Base-by-base conservation (phyloP, 64 coral and sea anemone species). In the Montipora sp. region DNA sequence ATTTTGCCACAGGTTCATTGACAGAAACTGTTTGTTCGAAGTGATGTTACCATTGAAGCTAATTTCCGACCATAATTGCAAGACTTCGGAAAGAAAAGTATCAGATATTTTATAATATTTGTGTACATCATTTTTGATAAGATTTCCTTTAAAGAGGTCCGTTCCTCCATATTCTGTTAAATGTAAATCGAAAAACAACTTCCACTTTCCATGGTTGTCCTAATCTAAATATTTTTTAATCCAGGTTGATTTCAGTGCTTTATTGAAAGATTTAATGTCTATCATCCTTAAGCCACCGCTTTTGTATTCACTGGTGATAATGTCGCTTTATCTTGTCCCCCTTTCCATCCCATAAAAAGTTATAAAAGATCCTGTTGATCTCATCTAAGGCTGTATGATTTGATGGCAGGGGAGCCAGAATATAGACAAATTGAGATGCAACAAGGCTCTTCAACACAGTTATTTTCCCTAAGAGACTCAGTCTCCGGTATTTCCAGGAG, bases 261-360 rank as follows among this genome's bases (percentile, higher is more conserved):
- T 82, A 58, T 70, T 72, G 48, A 91, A 91, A 24, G 22, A 60
- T 46, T 79, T 75, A 8, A 57, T 11, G 53, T 57, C 53, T 57
- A 57, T 53, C 87, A 89, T 89, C 71, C 53, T 57, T 57, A 57
- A 57, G 53, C 53, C 53, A 3, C 53, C 53, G 53, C 53, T 57
- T 57, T 57, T 65, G 15, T 49, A 89, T 43, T 65, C 88, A 65
- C 53, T 43, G 51, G 77, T 89, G 57, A 61, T 79, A 2, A 78
- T 49, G 58, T 79, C 88, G 50, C 24, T 75, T 61, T 7, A 79
- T 79, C 77, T 89, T 89, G 3, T 89, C 53, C 16, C 48, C 48
- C 47, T 79, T 78, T 8, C 75, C 88, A 5, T 75, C 73, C 75
- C 88, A 79, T 48, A 57, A 89, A 59, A 89, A 89, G 59, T 57